Evolutionary conservation across 2,113 vertebrate species (phyloP), one percentile per base, ranked within the genome.

Genomic region (Bufo bufo): DNA sequence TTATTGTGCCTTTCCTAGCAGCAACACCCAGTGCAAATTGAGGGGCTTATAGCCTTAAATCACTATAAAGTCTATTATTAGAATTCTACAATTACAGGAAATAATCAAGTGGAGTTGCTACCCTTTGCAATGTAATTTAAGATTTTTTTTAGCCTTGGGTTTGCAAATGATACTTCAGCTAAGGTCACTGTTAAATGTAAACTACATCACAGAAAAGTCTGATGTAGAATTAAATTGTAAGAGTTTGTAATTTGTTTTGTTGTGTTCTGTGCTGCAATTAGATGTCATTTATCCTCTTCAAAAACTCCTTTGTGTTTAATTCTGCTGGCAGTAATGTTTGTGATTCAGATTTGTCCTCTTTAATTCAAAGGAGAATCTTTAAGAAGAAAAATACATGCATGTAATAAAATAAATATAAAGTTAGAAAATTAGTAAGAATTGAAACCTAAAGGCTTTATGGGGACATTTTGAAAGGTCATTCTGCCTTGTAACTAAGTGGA

Each of bases 361-460:
- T 82, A 86, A 85, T 90, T 88, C 54, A 87, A 88, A 90, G 58
- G 17, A 88, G 52, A 90, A 69, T 77, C 13, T 77, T 69, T 86
- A 80, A 61, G 52, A 84, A 89, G 63, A 6, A 6, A 65, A 88
- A 54, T 1, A 79, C 45, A n/a, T 66, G 52, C 14, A 78, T 45
- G 65, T 69, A 78, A 78, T 45, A 13, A 86, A 74, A 87, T 74
- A 85, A 63, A 52, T 77, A 69, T 87, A 33, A 87, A 87, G 79
- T 58, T 50, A 49, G 52, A 79, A 33, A 81, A 87, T 87, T 71
- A 71, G 58, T 20, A 72, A 85, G 16, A 72, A 61, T 7, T 49
- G 8, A 0, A 61, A 61, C 69, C 49, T 86, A 33, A 49, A 78
- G 85, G 75, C 66, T 79, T 65, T 54, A 69, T 79, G 85, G 49